These are phyloP conservation scores for Chymomyza fuscimana DNA, from an alignment of 2,888 invertebrate genomes.

Conservation along the genomic window DNA sequence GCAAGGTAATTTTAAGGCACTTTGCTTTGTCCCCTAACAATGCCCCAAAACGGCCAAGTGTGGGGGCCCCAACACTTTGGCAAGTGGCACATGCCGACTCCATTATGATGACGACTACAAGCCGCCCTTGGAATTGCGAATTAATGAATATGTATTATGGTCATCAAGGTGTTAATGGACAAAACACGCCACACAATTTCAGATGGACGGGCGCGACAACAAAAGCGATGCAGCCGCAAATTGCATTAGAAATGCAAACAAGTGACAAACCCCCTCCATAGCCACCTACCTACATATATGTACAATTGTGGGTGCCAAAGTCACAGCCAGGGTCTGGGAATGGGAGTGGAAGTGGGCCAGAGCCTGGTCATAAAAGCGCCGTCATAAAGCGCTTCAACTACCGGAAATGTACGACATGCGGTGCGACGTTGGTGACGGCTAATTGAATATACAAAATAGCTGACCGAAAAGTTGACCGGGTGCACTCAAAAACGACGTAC, in stretches of 20 bases:
- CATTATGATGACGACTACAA: conserved; percentile 9
- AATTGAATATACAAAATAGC: conserved; percentile 68
- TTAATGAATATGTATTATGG: conserved; percentile 74
- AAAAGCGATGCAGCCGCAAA: conserved; percentile 69
- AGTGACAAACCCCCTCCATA: conserved; percentile 42
- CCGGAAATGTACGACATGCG: conserved; percentile 45
- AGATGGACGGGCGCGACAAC: conserved; percentile 35
- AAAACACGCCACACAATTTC: conserved; percentile 72
- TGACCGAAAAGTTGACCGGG: conserved; percentile 38
- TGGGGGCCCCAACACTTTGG: neutral
- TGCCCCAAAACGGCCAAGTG: neutral
- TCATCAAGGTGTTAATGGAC: conserved; percentile 73
- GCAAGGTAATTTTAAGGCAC: neutral
- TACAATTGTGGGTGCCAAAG: neutral
- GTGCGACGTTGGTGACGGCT: conserved; percentile 28
- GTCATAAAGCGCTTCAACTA: conserved; percentile 25
- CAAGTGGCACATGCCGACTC: neutral
- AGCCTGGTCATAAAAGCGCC: conserved; percentile 4
- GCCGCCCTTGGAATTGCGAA: conserved; percentile 47
- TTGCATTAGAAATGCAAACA: conserved; percentile 73
- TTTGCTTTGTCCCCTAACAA: neutral
- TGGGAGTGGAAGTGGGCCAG: conserved; percentile 9
- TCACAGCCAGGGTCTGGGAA: neutral
- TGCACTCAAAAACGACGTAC: conserved; percentile 3
- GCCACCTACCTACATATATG: neutral